Evolutionary conservation across 2,888 invertebrate genomes (phyloP).

Genomic region (Nemurella pictetii): DNA sequence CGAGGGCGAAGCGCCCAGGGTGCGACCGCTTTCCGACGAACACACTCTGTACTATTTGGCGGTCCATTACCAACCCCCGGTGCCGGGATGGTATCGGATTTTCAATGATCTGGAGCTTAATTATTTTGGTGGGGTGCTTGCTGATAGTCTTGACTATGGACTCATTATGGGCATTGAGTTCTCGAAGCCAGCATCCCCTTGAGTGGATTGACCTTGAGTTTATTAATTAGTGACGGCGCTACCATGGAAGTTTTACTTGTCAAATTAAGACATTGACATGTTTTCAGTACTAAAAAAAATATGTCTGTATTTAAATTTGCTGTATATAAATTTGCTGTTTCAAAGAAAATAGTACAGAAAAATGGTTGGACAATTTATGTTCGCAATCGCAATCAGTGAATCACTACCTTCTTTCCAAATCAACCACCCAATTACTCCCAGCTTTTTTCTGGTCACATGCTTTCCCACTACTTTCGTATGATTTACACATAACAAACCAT

Average conservation of each 20-base stretch:
- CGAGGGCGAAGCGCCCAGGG: background rate
- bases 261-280: too few species aligned
- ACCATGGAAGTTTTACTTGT: too few species aligned
- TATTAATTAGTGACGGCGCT: too few species aligned
- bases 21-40: background rate
- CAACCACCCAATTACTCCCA: background rate
- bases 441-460: background rate
- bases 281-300: too few species aligned
- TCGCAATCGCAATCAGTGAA: too few species aligned
- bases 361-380: too few species aligned
- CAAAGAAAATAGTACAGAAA: too few species aligned
- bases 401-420: background rate
- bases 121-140: background rate
- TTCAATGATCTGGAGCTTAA: background rate
- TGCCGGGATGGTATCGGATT: background rate
- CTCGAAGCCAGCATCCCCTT: background rate
- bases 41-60: background rate
- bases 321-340: too few species aligned
- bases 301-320: too few species aligned
- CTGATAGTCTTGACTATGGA: background rate
- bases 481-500: background rate
- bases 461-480: background rate
- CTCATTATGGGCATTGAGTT: background rate
- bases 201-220: background rate
- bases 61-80: background rate